Evolutionary conservation across 2,888 invertebrate species (phyloP).

Genomic region (Nowickia ferox): DNA sequence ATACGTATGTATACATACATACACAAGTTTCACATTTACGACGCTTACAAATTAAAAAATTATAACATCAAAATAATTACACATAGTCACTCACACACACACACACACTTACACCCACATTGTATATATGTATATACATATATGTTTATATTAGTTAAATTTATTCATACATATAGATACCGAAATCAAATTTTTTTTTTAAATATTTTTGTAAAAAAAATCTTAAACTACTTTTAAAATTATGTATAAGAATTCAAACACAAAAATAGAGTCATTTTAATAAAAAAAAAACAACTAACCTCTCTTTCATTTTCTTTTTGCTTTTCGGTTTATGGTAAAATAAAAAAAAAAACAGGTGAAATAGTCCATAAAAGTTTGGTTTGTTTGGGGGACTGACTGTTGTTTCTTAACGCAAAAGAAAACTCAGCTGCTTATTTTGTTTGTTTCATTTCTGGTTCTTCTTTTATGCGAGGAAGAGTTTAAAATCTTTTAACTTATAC

Average conservation of each 20-base stretch:
- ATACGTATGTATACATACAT: background rate
- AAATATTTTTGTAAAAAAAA: slow-evolving; percentile 10
- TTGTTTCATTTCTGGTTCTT: slow-evolving; percentile 53
- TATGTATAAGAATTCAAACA: slow-evolving; percentile 54
- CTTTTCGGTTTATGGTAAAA: slow-evolving; percentile 14
- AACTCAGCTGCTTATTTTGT: slow-evolving; percentile 35
- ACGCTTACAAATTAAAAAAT: slow-evolving; percentile 70
- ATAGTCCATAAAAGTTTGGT: slow-evolving; percentile 50
- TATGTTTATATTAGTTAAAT: slow-evolving; percentile 34
- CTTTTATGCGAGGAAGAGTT: slow-evolving; percentile 70
- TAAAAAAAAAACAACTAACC: slow-evolving; percentile 41
- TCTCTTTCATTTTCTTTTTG: slow-evolving; percentile 52
- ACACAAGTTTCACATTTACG: slow-evolving; percentile 70
- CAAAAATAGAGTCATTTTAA: slow-evolving; percentile 23
- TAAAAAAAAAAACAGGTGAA: background rate
- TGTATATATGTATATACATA: slow-evolving; percentile 17
- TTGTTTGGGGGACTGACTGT: slow-evolving; percentile 13
- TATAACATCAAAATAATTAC: slow-evolving; percentile 61
- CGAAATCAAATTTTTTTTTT: slow-evolving; percentile 45
- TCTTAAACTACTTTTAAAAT: slow-evolving; percentile 57
- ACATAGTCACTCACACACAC: slow-evolving; percentile 50
- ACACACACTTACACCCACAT: slow-evolving; percentile 43
- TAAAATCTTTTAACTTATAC: slow-evolving; percentile 48
- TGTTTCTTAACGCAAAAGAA: slow-evolving; percentile 25
- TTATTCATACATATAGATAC: slow-evolving; percentile 50